A percentile compares a stretch with the other conserved stretches of the same genome.
These are phyloP conservation scores for Nipponia nippon DNA, from an alignment of 2,113 vertebrate species.

Conservation along the genomic window DNA sequence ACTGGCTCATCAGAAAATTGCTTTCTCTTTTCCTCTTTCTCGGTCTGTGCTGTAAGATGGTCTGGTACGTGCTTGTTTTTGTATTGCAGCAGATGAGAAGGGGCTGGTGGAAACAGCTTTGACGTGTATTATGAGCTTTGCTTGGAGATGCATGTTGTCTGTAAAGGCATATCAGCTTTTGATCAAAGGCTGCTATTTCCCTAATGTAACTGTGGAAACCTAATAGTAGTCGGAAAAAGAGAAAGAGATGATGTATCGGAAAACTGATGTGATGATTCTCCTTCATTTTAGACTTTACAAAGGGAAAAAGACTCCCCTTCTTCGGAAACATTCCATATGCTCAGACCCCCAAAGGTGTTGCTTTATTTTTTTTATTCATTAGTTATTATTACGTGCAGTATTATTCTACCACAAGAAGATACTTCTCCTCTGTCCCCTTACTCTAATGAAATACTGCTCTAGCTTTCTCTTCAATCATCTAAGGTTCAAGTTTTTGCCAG, in stretches of 20 bases:
- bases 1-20: slow-evolving; percentile 63
- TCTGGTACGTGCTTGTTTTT: slow-evolving; percentile 62
- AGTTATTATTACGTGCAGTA: slow-evolving; percentile 40
- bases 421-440: slow-evolving; percentile 37
- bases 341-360: slow-evolving; percentile 98
- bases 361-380: slow-evolving; percentile 75
- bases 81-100: slow-evolving; percentile 59
- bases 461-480: slow-evolving; percentile 30
- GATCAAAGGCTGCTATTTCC: slow-evolving; percentile 61
- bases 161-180: slow-evolving; percentile 63
- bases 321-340: slow-evolving; percentile 99
- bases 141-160: slow-evolving; percentile 80
- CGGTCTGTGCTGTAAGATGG: slow-evolving; percentile 49
- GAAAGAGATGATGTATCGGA: slow-evolving; percentile 46
- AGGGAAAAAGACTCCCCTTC: slow-evolving; percentile 99
- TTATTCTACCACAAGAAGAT: slow-evolving; percentile 24
- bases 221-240: slow-evolving; percentile 41
- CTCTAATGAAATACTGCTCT: neutral
- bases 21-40: slow-evolving; percentile 41
- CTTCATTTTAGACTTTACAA: slow-evolving; percentile 99
- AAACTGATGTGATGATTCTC: slow-evolving; percentile 93
- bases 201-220: slow-evolving; percentile 27
- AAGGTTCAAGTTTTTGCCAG: neutral
- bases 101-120: slow-evolving; percentile 67
- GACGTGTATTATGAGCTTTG: slow-evolving; percentile 71